Base-by-base conservation (phyloP, 2,797 vertebrate genomes). In the Meda fulgida region DNA sequence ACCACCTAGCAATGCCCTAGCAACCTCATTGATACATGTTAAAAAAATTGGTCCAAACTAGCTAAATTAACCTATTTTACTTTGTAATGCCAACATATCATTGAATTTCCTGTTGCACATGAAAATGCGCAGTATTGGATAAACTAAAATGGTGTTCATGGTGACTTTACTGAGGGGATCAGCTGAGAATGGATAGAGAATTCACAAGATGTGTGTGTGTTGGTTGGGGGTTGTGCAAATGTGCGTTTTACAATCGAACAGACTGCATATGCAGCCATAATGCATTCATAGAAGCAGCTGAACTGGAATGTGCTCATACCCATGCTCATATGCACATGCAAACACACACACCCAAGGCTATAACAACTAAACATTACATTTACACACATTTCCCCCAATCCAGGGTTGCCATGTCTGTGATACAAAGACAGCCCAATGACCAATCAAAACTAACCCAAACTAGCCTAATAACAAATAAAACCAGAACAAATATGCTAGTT, bases 311-410 rank as follows among this genome's bases (percentile, higher is more conserved):
- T 65, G 66, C 83, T 90, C 71, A 90, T 85, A 87, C 90, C 91
- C 91, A 55, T 43, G 51, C 73, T 43, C 26, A 46, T 21, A 53
- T 69, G 19, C 48, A 63, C 76, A 84, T 26, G 53, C 19, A 76
- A 48, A 82, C 43, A 77, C 46, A 51, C n/a, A 38, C 26, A 43
- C 78, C 78, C 55, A 63, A 48, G 58, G 55, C 71, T 75, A 75
- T 75, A 60, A 77, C 10, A 34, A 19, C 7, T 11, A 71, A 72
- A 79, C 16, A 77, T 84, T 38, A 36, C 65, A 53, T 84, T 40
- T 29, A 91, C 89, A 88, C 90, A 87, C 23, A 92, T 90, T 90
- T 92, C 90, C 91, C 91, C 89, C 91, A 26, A 16, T 79, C 19
- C 3, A 31, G 29, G 60, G 60, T 48, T 48, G 60, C 78, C 60